A percentile compares a stretch with the other conserved stretches of the same genome.
Evolutionary conservation across 2,113 vertebrate species (phyloP).

Genomic region (Tachuris rubrigastra): DNA sequence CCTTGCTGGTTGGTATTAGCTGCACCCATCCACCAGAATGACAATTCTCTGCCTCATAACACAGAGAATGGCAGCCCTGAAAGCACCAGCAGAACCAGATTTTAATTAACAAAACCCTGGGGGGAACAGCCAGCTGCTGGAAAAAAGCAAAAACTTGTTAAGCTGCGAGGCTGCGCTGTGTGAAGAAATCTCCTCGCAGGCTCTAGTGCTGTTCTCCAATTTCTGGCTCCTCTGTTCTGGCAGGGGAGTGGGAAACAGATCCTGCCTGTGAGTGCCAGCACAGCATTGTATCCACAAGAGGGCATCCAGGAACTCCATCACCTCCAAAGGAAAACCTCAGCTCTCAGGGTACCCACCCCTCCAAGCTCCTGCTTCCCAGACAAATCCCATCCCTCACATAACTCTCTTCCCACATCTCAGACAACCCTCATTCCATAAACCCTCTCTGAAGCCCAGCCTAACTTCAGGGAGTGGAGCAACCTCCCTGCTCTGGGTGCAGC

Average conservation of each 20-base stretch:
- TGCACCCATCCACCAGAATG: neutral
- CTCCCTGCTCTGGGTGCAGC: neutral
- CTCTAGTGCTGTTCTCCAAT: neutral
- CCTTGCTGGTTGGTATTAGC: neutral
- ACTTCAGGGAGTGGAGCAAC: neutral
- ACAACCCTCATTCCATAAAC: neutral
- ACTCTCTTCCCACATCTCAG: neutral
- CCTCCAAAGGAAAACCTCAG: neutral
- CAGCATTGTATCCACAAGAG: slow-evolving; percentile 12
- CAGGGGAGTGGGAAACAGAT: neutral
- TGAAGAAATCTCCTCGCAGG: neutral
- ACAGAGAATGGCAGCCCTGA: slow-evolving; percentile 20
- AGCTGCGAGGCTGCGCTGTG: neutral
- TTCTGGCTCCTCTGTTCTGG: neutral
- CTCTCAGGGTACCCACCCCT: neutral
- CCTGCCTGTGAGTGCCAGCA: slow-evolving; percentile 1
- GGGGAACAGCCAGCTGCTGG: slow-evolving; percentile 50
- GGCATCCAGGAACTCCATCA: slow-evolving; percentile 32
- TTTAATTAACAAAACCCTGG: slow-evolving; percentile 57
- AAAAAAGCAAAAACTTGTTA: neutral
- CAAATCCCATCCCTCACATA: neutral
- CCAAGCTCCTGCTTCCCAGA: neutral
- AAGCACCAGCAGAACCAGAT: slow-evolving; percentile 41
- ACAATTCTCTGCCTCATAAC: slow-evolving; percentile 56
- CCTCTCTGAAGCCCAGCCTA: neutral